These are phyloP conservation scores for Etheostoma cragini DNA, from an alignment of 2,113 vertebrate species.

Conservation along the genomic window DNA sequence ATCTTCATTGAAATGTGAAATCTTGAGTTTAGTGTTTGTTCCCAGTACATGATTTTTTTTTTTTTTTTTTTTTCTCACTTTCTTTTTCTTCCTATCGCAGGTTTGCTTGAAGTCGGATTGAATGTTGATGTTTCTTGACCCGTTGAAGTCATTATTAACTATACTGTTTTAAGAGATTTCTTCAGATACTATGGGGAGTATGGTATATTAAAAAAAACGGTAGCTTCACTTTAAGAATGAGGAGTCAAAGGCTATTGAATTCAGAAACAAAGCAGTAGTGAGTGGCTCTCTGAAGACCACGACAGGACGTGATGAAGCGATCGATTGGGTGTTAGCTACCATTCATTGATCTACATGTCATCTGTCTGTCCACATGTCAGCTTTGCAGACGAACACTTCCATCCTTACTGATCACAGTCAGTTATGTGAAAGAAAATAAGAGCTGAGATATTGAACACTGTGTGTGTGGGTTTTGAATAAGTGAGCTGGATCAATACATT, in stretches of 20 bases:
- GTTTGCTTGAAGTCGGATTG: no score
- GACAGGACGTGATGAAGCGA: background rate
- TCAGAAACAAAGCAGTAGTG: background rate
- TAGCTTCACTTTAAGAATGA: background rate
- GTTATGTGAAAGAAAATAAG: background rate
- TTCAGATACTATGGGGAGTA: background rate
- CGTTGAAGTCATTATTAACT: background rate
- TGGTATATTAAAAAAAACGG: no score
- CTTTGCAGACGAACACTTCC: background rate
- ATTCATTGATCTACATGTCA: background rate
- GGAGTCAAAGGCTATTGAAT: background rate
- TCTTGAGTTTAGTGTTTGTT: no score
- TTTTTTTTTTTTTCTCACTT: no score
- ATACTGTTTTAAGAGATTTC: background rate
- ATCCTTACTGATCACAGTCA: background rate
- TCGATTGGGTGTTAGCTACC: background rate
- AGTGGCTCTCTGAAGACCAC: background rate
- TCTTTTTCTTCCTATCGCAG: no score
- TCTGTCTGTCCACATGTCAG: background rate
- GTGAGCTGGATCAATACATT: background rate
- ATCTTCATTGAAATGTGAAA: no score
- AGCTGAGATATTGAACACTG: background rate
- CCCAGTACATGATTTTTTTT: no score
- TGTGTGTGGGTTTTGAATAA: background rate
- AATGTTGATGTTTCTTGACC: no score